Evolutionary conservation across 2,888 invertebrate species (phyloP).

Genomic region (Agonopterix alstromeriana): DNA sequence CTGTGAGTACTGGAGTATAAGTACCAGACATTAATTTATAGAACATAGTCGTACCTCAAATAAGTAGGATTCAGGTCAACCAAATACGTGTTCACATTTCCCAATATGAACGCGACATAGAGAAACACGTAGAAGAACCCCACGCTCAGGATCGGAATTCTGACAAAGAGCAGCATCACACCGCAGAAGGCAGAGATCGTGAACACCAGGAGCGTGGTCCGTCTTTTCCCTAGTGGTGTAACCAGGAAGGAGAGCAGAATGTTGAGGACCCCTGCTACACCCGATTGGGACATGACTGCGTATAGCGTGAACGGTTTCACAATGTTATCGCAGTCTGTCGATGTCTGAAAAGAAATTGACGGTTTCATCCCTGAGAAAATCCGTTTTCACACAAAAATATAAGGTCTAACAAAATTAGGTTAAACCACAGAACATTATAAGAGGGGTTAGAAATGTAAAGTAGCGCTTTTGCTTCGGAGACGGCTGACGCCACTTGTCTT

Average conservation of each 20-base stretch:
- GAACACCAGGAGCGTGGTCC: constrained; percentile 40
- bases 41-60: constrained; percentile 35
- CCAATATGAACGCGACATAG: constrained; percentile 48
- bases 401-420: too few relatives aligned
- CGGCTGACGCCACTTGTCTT: too few relatives aligned
- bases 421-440: too few relatives aligned
- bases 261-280: constrained; percentile 28
- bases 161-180: constrained; percentile 36
- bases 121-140: constrained; percentile 47
- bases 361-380: background rate
- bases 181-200: constrained; percentile 31
- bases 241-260: constrained; percentile 47
- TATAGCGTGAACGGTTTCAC: constrained; percentile 47
- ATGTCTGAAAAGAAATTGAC: constrained; percentile 23
- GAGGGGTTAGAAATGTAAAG: too few relatives aligned
- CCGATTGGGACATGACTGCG: constrained; percentile 54
- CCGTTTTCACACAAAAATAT: too few relatives aligned
- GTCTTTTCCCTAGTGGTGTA: constrained; percentile 41
- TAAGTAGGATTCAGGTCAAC: constrained; percentile 60
- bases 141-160: constrained; percentile 45
- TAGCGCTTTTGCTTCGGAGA: too few relatives aligned
- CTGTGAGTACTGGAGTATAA: too few relatives aligned
- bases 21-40: background rate
- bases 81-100: constrained; percentile 53
- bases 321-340: constrained; percentile 37